Base-by-base conservation (phyloP, 2,888 invertebrate species). In the Campoplex nolae region DNA sequence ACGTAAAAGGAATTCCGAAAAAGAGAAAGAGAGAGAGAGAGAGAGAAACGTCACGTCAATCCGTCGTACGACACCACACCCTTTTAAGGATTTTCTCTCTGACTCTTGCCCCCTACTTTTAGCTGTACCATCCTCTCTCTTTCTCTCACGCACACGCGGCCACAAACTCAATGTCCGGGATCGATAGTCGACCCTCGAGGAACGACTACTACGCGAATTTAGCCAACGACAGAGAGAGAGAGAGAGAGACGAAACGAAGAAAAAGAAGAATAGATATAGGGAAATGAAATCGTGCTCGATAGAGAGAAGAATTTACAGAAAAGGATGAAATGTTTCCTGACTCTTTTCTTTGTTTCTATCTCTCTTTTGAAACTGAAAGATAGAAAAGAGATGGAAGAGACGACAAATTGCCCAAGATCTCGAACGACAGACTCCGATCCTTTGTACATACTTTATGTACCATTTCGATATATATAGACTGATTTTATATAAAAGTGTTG, bases 401-500 rank as follows among this genome's bases (percentile, higher is more conserved):
- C 23, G 38, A 38, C 91, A 91, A 91, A 91, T 91, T 91, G 88
- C 89, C 89, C 87, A 88, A 89, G 89, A 90, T 90, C 88, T 89
- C 84, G 86, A 88, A 84, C 70, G 62, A 70, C 80, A 23, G 75
- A 62, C 78, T 51, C 80, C 62, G 1, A 18, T 32, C 45, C 28
- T 42, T 23, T 35, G 4, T 79, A 58, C 38, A 42, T 74, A 80
- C 51, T 73, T 85, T 77, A n/a, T 70, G 11, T 78, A 51, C 74
- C 28, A 71, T 56, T 45, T 70, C 38, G 35, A 23, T 56, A 62
- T 28, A 48, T 62, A 58, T 48, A 58, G 56, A 51, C 42, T 35
- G 45, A 58, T 62, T 62, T 62, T 16, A 58, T 45, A 70, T 67
- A 75, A 67, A 71, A 70, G 54, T 38, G 45, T 48, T 42, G 74